A percentile compares a stretch with the other conserved stretches of the same genome.
Evolutionary conservation across 2,888 invertebrate species (phyloP).

Genomic region (Harpalus rubripes): DNA sequence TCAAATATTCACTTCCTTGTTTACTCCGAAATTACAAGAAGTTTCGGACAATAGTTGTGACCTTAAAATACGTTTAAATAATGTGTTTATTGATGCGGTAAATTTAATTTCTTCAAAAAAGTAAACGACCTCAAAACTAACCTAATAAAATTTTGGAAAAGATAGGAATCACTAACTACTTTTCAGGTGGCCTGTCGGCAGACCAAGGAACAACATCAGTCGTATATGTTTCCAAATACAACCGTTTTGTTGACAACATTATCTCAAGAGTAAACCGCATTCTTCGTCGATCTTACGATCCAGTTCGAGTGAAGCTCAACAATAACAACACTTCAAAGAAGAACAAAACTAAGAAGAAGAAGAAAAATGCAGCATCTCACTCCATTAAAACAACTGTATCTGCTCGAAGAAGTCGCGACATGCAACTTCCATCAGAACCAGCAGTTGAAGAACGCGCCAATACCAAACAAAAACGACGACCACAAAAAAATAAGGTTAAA

Average conservation of each 20-base stretch:
- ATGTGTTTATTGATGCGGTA: neutral
- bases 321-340: conserved; percentile 79
- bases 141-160: neutral
- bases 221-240: conserved; percentile 89
- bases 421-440: conserved; percentile 72
- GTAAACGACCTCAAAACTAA: neutral
- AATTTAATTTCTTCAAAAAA: neutral
- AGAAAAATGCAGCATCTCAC: conserved; percentile 74
- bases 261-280: conserved; percentile 90
- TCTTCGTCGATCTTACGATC: conserved; percentile 89
- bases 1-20: neutral
- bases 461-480: conserved; percentile 73
- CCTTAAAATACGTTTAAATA: neutral
- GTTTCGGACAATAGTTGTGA: neutral
- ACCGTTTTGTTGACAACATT: conserved; percentile 91
- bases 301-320: conserved; percentile 88
- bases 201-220: conserved; percentile 80
- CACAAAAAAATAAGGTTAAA: conserved; percentile 75
- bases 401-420: conserved; percentile 40
- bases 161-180: conserved; percentile 10
- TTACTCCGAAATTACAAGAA: neutral
- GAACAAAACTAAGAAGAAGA: conserved; percentile 75
- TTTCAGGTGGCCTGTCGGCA: conserved; percentile 74
- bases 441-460: conserved; percentile 72
- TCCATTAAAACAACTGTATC: conserved; percentile 54